phyloP scores from a whole-genome alignment of 1,140 invertebrate species.

The Drosophila carrolli region DNA sequence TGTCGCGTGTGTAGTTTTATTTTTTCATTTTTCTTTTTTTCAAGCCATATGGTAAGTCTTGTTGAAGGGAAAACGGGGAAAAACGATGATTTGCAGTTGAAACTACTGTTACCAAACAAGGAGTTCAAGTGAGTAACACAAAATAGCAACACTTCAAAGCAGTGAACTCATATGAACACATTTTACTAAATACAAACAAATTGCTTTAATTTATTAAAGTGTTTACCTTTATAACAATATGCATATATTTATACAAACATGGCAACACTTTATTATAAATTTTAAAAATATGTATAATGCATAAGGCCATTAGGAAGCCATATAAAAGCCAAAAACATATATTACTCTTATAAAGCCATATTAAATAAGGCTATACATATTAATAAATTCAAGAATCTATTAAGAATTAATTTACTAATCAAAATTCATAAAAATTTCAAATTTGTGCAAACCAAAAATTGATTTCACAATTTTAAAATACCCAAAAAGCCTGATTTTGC shows the following conservation, averaged over 20 bases:
- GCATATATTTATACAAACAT: neutral
- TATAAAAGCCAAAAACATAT: neutral
- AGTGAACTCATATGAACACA: too few species aligned
- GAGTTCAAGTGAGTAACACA: neutral
- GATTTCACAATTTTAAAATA: conserved; percentile 5
- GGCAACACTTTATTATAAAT: conserved; percentile 8
- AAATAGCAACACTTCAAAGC: neutral
- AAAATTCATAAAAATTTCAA: too few species aligned
- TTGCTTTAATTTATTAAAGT: too few species aligned
- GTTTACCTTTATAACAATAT: neutral
- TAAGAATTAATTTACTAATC: neutral
- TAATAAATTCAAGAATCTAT: conserved; percentile 6
- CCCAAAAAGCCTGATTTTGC: conserved; percentile 3
- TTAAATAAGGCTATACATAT: neutral
- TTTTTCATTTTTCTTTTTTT: conserved; percentile 2
- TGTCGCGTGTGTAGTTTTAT: conserved; percentile 53
- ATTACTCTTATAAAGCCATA: too few species aligned
- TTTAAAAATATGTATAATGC: conserved; percentile 2
- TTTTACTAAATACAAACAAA: too few species aligned
- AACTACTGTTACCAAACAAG: neutral
- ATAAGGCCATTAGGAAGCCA: conserved; percentile 6
- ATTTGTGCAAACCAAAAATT: neutral
- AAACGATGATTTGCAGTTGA: neutral
- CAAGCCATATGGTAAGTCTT: conserved; percentile 15
- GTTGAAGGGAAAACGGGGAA: neutral